Conservation (phyloP, 2,113 vertebrate genomes). For the Calcarius ornatus region DNA sequence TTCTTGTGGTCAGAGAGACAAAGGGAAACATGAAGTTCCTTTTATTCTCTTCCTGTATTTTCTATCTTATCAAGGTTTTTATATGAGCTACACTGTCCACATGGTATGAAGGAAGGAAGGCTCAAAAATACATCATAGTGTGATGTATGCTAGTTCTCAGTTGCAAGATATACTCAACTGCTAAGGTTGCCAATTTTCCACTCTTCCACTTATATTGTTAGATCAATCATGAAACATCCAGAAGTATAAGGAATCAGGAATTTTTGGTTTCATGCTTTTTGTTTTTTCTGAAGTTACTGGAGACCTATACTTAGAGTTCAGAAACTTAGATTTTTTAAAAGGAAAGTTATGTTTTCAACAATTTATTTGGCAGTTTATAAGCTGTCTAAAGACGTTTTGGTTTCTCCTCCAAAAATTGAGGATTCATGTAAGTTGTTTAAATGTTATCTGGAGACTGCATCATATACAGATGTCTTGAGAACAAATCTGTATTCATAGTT, state of each 20-base stretch:
- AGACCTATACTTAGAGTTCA: background rate
- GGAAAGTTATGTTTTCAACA: background rate
- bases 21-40: background rate
- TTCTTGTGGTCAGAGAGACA: background rate
- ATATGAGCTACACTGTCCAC: background rate
- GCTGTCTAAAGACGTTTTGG: background rate
- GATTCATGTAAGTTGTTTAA: background rate
- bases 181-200: slow-evolving; percentile 32
- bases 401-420: background rate
- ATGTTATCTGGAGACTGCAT: background rate
- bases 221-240: slow-evolving; percentile 14
- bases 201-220: slow-evolving; percentile 32
- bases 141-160: slow-evolving; percentile 3
- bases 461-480: background rate
- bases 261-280: background rate
- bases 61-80: background rate
- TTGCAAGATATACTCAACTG: background rate
- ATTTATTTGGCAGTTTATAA: background rate
- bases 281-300: background rate
- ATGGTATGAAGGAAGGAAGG: background rate
- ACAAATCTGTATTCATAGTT: background rate
- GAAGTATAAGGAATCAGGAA: background rate
- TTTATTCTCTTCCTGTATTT: background rate
- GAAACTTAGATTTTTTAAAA: background rate
- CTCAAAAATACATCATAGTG: slow-evolving; percentile 7